Conservation (phyloP, 1,140 invertebrate genomes). For the Physella acuta region DNA sequence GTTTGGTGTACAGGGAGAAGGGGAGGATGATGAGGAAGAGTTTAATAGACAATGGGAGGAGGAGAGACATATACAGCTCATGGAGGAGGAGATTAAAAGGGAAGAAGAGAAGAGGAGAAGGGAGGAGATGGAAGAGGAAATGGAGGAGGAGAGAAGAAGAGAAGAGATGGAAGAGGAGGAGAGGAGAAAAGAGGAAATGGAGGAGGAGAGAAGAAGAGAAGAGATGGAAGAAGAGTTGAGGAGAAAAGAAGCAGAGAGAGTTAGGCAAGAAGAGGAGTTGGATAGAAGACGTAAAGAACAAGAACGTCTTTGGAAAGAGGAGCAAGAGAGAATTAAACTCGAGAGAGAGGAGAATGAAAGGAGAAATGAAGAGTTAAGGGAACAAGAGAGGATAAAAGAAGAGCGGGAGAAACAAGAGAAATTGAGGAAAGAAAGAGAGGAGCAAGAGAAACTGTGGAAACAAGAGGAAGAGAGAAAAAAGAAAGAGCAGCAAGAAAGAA, state of each 20-base stretch:
- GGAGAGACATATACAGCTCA: neutral
- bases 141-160: neutral
- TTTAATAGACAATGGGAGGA: slow-evolving; percentile 4
- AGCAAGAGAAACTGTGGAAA: slow-evolving; percentile 1
- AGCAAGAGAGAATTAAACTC: neutral
- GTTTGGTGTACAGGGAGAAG: too few species aligned
- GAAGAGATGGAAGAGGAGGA: neutral
- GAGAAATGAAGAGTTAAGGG: neutral
- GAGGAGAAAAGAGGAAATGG: neutral
- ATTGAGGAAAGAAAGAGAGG: slow-evolving; percentile 24
- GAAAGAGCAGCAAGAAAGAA: slow-evolving; percentile 11
- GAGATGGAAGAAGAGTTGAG: neutral
- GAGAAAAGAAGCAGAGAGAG: neutral
- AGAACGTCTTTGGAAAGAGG: neutral
- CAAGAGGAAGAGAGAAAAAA: slow-evolving; percentile 17
- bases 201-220: neutral
- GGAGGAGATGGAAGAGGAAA: neutral
- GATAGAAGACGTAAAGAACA: too few species aligned
- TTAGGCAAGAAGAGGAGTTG: slow-evolving; percentile 7
- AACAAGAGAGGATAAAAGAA: neutral
- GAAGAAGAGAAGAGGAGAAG: neutral
- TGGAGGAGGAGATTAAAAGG: slow-evolving; percentile 8
- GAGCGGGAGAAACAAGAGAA: slow-evolving; percentile 16
- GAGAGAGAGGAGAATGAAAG: neutral
- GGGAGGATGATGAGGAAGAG: neutral